phyloP scores from a whole-genome alignment of 2,888 invertebrate genomes.

The Rhamnusium bicolor region DNA sequence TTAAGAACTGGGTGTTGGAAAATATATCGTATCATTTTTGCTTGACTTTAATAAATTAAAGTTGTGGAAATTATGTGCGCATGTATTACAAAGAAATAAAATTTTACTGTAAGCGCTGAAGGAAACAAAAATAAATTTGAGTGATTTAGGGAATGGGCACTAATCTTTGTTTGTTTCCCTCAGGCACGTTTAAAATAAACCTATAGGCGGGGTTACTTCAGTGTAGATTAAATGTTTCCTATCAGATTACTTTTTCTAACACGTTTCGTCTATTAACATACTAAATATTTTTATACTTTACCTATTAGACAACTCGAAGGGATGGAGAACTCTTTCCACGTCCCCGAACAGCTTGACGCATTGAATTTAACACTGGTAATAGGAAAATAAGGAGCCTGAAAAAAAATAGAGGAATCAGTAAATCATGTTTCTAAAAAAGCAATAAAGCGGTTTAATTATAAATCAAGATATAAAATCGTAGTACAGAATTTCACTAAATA shows the following conservation, averaged over 20 bases:
- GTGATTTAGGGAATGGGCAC: constrained; percentile 43
- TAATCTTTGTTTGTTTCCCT: constrained; percentile 53
- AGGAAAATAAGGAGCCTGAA: constrained; percentile 73
- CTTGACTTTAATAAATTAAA: not conserved
- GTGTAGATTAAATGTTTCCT: constrained; percentile 43
- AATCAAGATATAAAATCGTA: not conserved
- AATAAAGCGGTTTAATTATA: not conserved
- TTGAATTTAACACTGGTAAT: constrained; percentile 72
- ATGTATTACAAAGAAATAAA: constrained; percentile 18
- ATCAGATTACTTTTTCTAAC: constrained; percentile 42
- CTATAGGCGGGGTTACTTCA: constrained; percentile 38
- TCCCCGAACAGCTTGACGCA: constrained; percentile 79
- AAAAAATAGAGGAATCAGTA: constrained; percentile 46
- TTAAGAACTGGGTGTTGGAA: constrained; percentile 3
- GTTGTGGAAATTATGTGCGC: not conserved
- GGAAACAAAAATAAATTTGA: constrained; percentile 49
- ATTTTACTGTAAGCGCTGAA: constrained; percentile 37
- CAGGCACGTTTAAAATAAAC: constrained; percentile 57
- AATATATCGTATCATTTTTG: constrained; percentile 7
- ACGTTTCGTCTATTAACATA: constrained; percentile 37
- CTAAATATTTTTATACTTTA: constrained; percentile 59
- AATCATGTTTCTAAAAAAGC: constrained; percentile 13
- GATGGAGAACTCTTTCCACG: constrained; percentile 77
- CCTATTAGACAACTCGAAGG: constrained; percentile 78
- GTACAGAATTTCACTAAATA: not conserved